Percentiles rank a stretch among this genome's conserved stretches.
phyloP scores from a whole-genome alignment of 92 coral and sea anemone species.

The Bergia puertoricense region DNA sequence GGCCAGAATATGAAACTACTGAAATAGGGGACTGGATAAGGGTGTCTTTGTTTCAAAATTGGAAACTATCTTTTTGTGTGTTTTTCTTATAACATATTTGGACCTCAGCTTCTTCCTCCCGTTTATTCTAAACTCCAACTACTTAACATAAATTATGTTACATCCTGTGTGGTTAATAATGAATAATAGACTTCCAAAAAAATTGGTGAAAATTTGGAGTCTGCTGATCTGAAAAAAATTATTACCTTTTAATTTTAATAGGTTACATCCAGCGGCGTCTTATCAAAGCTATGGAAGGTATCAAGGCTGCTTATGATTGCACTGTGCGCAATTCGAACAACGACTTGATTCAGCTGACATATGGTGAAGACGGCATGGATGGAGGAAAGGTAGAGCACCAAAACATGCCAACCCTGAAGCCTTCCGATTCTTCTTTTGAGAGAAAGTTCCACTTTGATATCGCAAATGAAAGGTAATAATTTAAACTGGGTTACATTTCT shows the following conservation, averaged over 20 bases:
- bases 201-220: no score
- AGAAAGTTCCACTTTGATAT: constrained; percentile 93
- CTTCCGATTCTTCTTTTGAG: constrained; percentile 87
- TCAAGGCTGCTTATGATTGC: constrained; percentile 96
- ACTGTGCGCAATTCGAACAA: constrained; percentile 97
- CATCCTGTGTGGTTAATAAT: no score
- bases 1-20: no score
- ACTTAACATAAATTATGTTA: no score
- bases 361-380: constrained; percentile 99
- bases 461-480: constrained; percentile 75
- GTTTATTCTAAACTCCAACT: no score
- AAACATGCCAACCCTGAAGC: constrained; percentile 94
- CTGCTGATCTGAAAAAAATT: neutral
- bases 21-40: no score
- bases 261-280: constrained; percentile 99
- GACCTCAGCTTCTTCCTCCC: no score
- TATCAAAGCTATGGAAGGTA: constrained; percentile 99
- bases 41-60: no score
- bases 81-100: no score
- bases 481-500: no score
- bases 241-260: constrained; percentile 2
- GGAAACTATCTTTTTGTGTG: no score
- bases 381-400: constrained; percentile 92
- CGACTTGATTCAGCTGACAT: constrained; percentile 93
- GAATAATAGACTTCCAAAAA: no score